These are phyloP conservation scores for Drosophila nr. perissopoda DNA, from an alignment of 2,888 invertebrate species.

Conservation along the genomic window DNA sequence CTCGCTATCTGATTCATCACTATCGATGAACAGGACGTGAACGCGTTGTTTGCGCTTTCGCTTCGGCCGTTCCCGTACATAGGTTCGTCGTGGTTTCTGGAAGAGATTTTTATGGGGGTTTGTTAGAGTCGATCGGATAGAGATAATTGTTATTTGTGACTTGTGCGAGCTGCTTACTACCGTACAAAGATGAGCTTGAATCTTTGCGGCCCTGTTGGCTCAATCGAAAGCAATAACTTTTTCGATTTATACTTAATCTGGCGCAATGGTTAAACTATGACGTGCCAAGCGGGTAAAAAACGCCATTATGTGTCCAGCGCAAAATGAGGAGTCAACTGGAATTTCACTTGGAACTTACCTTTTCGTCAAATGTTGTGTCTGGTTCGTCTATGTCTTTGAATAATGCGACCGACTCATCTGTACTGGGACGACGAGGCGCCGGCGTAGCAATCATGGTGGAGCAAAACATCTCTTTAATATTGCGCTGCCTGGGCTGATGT, in stretches of 20 bases:
- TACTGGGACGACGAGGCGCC: not conserved
- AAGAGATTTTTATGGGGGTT: conserved; percentile 1
- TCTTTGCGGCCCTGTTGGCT: conserved; percentile 76
- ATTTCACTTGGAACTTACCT: conserved; percentile 55
- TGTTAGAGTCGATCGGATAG: not conserved
- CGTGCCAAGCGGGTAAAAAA: not conserved
- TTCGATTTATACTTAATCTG: conserved; percentile 53
- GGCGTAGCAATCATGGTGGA: conserved; percentile 76
- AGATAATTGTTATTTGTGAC: not conserved
- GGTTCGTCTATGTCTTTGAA: conserved; percentile 77
- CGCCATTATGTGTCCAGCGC: conserved; percentile 33
- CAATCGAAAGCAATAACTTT: conserved; percentile 53
- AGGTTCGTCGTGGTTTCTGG: conserved; percentile 79
- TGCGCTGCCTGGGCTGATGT: conserved; percentile 53
- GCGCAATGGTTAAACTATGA: conserved; percentile 41
- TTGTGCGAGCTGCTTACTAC: conserved; percentile 75
- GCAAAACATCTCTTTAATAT: conserved; percentile 78
- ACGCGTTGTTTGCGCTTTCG: conserved; percentile 75
- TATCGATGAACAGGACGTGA: conserved; percentile 71
- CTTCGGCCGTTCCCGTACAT: conserved; percentile 67
- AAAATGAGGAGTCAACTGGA: not conserved
- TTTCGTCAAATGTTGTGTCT: conserved; percentile 76
- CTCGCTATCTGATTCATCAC: conserved; percentile 70
- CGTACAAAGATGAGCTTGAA: conserved; percentile 61
- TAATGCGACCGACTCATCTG: conserved; percentile 52